Conservation (phyloP, 2,113 vertebrate species). For the Limnothrissa miodon region DNA sequence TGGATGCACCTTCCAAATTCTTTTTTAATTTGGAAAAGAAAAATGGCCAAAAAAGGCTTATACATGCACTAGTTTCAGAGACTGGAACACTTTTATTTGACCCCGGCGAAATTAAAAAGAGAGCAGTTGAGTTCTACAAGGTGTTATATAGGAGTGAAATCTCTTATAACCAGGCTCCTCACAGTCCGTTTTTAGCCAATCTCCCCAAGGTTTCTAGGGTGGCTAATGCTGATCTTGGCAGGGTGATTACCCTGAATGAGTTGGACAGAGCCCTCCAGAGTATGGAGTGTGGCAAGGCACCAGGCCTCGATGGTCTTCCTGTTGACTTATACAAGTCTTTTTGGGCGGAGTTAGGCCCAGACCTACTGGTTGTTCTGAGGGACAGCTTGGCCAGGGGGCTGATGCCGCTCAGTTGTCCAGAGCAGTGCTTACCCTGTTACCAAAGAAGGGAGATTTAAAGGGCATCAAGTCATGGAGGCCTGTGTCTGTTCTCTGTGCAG, state of each 20-base stretch:
- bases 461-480: neutral
- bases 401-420: neutral
- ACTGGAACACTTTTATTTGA: neutral
- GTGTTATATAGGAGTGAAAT: neutral
- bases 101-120: neutral
- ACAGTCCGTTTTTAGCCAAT: neutral
- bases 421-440: neutral
- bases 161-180: neutral
- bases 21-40: neutral
- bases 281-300: neutral
- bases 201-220: neutral
- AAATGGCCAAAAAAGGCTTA: neutral
- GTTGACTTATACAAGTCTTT: neutral
- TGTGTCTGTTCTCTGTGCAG: neutral
- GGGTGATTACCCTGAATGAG: neutral
- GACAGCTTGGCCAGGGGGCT: neutral
- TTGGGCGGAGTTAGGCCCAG: neutral
- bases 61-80: neutral
- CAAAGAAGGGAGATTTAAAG: neutral
- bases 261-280: neutral
- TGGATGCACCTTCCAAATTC: neutral
- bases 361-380: neutral
- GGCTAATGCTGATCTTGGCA: neutral
- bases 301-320: neutral
- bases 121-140: neutral